Evolutionary conservation across 2,888 invertebrate species (phyloP), one percentile per base, ranked within the genome.

Genomic region (Trachelus tabidus): DNA sequence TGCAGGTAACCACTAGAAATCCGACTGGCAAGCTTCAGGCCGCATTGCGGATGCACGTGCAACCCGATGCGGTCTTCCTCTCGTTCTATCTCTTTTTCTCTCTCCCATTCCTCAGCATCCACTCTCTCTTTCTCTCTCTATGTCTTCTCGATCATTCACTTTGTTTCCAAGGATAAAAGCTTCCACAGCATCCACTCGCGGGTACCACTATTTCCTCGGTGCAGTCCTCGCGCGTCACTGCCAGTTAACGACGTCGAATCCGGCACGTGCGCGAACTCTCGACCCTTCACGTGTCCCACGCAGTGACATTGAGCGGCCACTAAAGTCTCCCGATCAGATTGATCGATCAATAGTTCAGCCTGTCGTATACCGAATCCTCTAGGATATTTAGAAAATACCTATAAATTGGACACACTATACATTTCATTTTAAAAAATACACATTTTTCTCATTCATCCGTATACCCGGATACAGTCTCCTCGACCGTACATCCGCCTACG

Each of bases 21-120:
- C 77, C 74, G 69, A 75, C 83, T 85, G 83, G 82, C 84, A 80
- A 83, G 80, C 80, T 80, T n/a, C 77, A 78, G 86, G 82, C 88
- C 86, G 88, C 88, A 88, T 86, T 88, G 88, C 88, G 81, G 88
- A 86, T 85, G 83, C 87, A 87, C 88, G 86, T 88, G 83, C 85
- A 80, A 15, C 73, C 75, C 80, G 69, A 30, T 69, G 69, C 30
- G 33, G 33, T 31, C 30, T 69, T 69, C 69, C 79, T 68, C 73
- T 77, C 76, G 34, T 78, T 35, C 34, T 34, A 34, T 34, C 35
- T 35, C 35, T 2, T 35, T 74, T 71, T 34, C 73, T 75, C 73
- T 68, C 73, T 75, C 75, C 69, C 75, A 68, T 12, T 68, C 76
- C 80, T 35, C 35, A n/a, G 56, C 35, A 15, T 34, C 31, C 71